Evolutionary conservation across 2,888 invertebrate genomes (phyloP).

Genomic region (Taenaris catops): DNA sequence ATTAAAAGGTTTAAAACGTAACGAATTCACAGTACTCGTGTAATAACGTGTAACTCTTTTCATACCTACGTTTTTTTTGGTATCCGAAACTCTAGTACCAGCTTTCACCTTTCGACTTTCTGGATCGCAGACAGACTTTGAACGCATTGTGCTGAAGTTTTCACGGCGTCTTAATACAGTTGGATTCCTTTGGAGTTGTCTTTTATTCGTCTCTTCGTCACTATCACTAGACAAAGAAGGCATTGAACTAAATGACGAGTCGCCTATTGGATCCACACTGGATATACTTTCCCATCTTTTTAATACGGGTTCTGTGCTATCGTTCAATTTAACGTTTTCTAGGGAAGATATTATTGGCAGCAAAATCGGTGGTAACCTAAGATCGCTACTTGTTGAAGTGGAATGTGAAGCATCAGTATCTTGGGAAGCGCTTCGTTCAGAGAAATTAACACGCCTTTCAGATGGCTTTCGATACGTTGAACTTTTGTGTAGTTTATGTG

Average conservation of each 20-base stretch:
- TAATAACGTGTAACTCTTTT: no score
- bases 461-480: slow-evolving; percentile 62
- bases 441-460: slow-evolving; percentile 74
- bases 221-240: slow-evolving; percentile 73
- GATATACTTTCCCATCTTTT: slow-evolving; percentile 83
- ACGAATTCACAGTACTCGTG: no score
- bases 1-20: no score
- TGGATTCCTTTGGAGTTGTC: slow-evolving; percentile 52
- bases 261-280: slow-evolving; percentile 85
- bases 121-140: slow-evolving; percentile 72
- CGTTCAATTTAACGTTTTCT: slow-evolving; percentile 69
- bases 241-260: slow-evolving; percentile 82
- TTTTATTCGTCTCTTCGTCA: slow-evolving; percentile 61
- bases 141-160: slow-evolving; percentile 59
- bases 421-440: slow-evolving; percentile 79
- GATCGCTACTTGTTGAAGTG: slow-evolving; percentile 80
- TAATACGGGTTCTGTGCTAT: slow-evolving; percentile 56
- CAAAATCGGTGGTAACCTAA: slow-evolving; percentile 85
- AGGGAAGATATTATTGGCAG: slow-evolving; percentile 84
- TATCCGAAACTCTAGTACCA: slow-evolving; percentile 53
- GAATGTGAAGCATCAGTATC: slow-evolving; percentile 82
- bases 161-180: slow-evolving; percentile 61
- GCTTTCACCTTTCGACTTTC: slow-evolving; percentile 52
- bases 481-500: slow-evolving; percentile 60
- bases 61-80: slow-evolving; percentile 64